Conservation (phyloP, 2,888 invertebrate species). For the Tipula lateralis region DNA sequence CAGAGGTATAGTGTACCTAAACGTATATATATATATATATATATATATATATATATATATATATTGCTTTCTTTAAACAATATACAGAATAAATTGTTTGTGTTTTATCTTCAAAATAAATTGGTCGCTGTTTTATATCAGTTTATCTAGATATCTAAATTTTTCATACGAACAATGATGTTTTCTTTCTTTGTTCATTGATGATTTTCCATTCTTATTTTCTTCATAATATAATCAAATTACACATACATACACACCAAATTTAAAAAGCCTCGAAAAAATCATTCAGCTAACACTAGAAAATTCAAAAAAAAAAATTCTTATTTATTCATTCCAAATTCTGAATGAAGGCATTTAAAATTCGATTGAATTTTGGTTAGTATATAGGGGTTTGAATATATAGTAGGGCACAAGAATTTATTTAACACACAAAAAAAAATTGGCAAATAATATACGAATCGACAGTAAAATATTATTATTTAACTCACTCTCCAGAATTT, state of each 20-base stretch:
- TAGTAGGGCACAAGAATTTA: neutral
- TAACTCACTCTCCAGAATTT: neutral
- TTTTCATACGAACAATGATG: neutral
- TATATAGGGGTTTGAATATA: neutral
- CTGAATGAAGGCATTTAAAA: neutral
- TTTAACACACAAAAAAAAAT: neutral
- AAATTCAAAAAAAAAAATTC: neutral
- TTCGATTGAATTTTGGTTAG: neutral
- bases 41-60: too few species aligned
- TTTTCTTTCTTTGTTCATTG: neutral
- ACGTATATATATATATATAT: too few species aligned
- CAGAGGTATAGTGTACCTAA: too few species aligned
- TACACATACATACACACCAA: neutral
- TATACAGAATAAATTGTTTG: too few species aligned
- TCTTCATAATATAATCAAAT: neutral
- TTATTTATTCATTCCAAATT: neutral
- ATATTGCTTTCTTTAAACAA: too few species aligned
- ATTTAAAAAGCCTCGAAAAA: neutral
- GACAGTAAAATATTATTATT: neutral
- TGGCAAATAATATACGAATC: neutral
- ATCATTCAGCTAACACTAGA: neutral
- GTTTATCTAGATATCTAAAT: neutral
- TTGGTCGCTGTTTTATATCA: too few species aligned
- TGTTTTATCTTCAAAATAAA: too few species aligned
- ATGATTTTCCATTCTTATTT: neutral